A percentile compares a stretch with the other conserved stretches of the same genome.
Evolutionary conservation across 2,888 invertebrate genomes (phyloP).

Genomic region (Girardia tigrina): DNA sequence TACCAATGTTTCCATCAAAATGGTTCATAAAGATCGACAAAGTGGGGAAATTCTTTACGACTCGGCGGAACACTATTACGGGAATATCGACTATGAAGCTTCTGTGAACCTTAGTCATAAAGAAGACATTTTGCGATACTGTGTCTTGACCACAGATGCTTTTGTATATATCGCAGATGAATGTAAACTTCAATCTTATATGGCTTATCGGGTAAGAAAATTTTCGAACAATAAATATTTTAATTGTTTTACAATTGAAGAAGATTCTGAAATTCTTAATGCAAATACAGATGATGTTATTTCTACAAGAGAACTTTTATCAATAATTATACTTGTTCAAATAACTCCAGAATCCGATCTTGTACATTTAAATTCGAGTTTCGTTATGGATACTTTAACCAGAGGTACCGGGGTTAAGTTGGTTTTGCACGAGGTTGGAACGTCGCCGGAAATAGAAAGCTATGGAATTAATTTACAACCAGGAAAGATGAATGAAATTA

Average conservation of each 20-base stretch:
- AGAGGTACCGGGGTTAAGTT: slow-evolving; percentile 34
- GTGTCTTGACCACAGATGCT: slow-evolving; percentile 30
- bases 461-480: slow-evolving; percentile 35
- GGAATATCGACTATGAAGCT: slow-evolving; percentile 16
- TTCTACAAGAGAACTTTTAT: slow-evolving; percentile 23
- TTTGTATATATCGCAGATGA: slow-evolving; percentile 25
- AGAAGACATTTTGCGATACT: slow-evolving; percentile 21
- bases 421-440: slow-evolving; percentile 32
- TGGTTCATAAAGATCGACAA: neutral
- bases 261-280: neutral
- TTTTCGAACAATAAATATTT: slow-evolving; percentile 33
- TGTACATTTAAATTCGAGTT: slow-evolving; percentile 26
- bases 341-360: slow-evolving; percentile 32
- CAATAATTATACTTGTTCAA: slow-evolving; percentile 29
- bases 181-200: neutral
- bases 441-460: slow-evolving; percentile 33
- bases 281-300: neutral
- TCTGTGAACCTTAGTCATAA: slow-evolving; percentile 28
- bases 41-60: slow-evolving; percentile 32
- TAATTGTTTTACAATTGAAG: slow-evolving; percentile 34
- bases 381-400: slow-evolving; percentile 34
- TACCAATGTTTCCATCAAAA: slow-evolving; percentile 1
- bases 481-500: slow-evolving; percentile 36
- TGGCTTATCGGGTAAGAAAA: neutral
- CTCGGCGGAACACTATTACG: slow-evolving; percentile 32